A percentile compares a stretch with the other conserved stretches of the same genome.
Conservation (phyloP, 2,888 invertebrate genomes). For the Nemotelus nigrinus region DNA sequence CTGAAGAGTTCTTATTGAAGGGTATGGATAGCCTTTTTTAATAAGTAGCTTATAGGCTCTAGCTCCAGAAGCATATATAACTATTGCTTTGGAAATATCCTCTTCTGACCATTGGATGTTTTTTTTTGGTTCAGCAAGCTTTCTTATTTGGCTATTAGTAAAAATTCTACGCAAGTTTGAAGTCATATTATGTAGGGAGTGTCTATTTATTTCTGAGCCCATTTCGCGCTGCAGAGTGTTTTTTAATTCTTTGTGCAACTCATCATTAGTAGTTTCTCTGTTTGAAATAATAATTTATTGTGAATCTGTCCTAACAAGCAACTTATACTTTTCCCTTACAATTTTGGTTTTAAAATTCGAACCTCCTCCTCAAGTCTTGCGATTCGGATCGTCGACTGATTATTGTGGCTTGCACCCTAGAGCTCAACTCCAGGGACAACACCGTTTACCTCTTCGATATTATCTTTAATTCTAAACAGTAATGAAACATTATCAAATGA, state of each 20-base stretch:
- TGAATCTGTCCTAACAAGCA: too few species aligned
- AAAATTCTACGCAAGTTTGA: background rate
- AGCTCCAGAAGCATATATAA: background rate
- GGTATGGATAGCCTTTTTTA: conserved; percentile 3
- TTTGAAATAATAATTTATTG: background rate
- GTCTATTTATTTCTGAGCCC: background rate
- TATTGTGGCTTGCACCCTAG: too few species aligned
- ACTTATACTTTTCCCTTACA: too few species aligned
- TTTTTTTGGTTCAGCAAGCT: background rate
- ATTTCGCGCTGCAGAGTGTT: background rate
- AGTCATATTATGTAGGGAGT: background rate
- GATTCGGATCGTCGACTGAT: too few species aligned
- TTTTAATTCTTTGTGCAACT: conserved; percentile 1
- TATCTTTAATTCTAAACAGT: too few species aligned
- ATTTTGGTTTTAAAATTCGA: too few species aligned
- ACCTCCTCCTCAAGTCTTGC: too few species aligned
- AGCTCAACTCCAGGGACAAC: background rate
- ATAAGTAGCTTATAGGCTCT: background rate
- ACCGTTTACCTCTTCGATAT: background rate
- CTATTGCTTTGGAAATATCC: conserved; percentile 1
- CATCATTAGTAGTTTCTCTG: background rate
- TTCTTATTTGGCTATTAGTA: too few species aligned
- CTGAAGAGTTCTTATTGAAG: too few species aligned
- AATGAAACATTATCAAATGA: too few species aligned
- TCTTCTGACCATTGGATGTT: conserved; percentile 3